These are phyloP conservation scores for Uria aalge DNA, from an alignment of 2,113 vertebrate species.

Conservation along the genomic window DNA sequence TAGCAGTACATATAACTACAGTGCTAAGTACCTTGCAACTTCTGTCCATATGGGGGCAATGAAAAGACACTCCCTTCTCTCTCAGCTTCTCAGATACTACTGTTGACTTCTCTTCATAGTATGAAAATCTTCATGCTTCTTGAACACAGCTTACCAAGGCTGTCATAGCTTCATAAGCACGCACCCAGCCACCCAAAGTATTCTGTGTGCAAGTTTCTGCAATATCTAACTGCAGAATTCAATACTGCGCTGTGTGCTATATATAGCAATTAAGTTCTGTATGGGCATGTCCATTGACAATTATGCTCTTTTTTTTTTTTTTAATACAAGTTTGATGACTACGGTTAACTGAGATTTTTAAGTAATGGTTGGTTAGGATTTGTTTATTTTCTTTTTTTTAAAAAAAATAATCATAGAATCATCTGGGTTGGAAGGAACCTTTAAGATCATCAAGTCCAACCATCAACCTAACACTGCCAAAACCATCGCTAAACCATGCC, in stretches of 20 bases:
- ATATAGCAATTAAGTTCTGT: conserved; percentile 3
- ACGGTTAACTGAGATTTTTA: background rate
- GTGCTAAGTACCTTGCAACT: background rate
- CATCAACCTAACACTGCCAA: background rate
- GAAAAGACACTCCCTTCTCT: background rate
- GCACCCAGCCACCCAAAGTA: background rate
- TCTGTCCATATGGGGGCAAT: background rate
- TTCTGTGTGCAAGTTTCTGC: background rate
- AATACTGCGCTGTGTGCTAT: background rate
- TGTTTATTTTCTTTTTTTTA: background rate
- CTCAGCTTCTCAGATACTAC: background rate
- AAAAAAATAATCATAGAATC: background rate
- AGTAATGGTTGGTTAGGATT: background rate
- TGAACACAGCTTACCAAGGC: background rate
- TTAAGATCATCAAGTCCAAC: background rate
- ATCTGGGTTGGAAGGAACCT: background rate
- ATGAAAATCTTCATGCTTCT: background rate
- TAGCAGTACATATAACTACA: background rate
- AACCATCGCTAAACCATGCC: too few relatives aligned
- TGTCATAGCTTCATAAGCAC: background rate
- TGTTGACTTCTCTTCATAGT: background rate
- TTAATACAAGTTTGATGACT: background rate
- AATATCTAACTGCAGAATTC: background rate
- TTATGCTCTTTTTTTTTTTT: background rate
- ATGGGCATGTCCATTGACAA: background rate